Evolutionary conservation across 2,113 vertebrate genomes (phyloP).

Genomic region (Dissostichus mawsoni): DNA sequence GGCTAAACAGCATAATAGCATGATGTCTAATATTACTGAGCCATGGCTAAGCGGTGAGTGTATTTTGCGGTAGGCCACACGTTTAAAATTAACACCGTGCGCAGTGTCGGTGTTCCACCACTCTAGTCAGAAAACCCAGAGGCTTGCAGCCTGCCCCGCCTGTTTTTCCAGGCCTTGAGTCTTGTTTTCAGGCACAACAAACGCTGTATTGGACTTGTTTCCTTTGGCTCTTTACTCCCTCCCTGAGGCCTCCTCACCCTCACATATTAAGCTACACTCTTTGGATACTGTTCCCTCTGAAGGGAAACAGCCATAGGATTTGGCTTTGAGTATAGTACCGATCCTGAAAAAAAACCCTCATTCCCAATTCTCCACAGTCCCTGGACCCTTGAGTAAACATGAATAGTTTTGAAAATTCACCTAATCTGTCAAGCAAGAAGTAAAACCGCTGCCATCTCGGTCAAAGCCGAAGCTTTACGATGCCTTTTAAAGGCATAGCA

Average conservation of each 20-base stretch:
- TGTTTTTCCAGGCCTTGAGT: slow-evolving; percentile 82
- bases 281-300: slow-evolving; percentile 74
- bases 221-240: slow-evolving; percentile 77
- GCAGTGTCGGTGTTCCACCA: slow-evolving; percentile 54
- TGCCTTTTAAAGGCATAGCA: slow-evolving; percentile 11
- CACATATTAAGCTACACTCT: slow-evolving; percentile 74
- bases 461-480: slow-evolving; percentile 31
- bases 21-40: slow-evolving; percentile 52
- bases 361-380: slow-evolving; percentile 61
- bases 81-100: slow-evolving; percentile 69
- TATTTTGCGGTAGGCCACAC: slow-evolving; percentile 66
- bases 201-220: slow-evolving; percentile 81
- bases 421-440: slow-evolving; percentile 60
- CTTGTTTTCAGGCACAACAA: slow-evolving; percentile 86
- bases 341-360: slow-evolving; percentile 60
- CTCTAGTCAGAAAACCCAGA: slow-evolving; percentile 70
- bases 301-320: slow-evolving; percentile 65
- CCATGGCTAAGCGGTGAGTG: slow-evolving; percentile 56
- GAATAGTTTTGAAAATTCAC: slow-evolving; percentile 69
- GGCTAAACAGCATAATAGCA: slow-evolving; percentile 44
- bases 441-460: slow-evolving; percentile 40
- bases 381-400: slow-evolving; percentile 64
- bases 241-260: slow-evolving; percentile 70
- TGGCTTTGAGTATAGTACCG: slow-evolving; percentile 40
- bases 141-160: slow-evolving; percentile 69